Evolutionary conservation across 2,797 vertebrate genomes (phyloP).

Genomic region (Euphonia xanthogaster): DNA sequence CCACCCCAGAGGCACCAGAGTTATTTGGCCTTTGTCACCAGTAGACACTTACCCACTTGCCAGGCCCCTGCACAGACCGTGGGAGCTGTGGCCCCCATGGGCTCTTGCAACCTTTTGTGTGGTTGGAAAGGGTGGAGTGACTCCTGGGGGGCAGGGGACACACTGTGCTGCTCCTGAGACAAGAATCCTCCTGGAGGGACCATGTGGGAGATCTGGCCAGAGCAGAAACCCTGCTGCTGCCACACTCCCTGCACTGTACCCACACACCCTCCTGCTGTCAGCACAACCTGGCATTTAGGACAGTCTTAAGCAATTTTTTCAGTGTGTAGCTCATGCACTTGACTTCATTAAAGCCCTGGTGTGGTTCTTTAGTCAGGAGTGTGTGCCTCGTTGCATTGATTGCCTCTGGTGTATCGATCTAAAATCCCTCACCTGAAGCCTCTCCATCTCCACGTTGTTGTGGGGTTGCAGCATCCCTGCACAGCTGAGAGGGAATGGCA

Average conservation of each 20-base stretch:
- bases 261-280: neutral
- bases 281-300: neutral
- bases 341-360: neutral
- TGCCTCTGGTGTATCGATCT: neutral
- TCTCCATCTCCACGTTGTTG: neutral
- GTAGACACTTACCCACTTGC: too few species aligned
- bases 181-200: neutral
- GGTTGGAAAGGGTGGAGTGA: neutral
- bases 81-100: neutral
- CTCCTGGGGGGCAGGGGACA: neutral
- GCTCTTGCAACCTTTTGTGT: neutral
- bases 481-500: neutral
- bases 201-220: fast-evolving
- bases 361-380: neutral
- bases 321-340: neutral
- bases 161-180: fast-evolving
- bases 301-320: neutral
- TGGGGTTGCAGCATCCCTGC: neutral
- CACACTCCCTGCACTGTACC: neutral
- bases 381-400: neutral
- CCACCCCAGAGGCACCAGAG: neutral
- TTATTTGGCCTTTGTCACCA: too few species aligned
- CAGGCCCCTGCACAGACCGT: neutral
- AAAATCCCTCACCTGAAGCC: neutral
- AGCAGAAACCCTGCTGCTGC: neutral